Evolutionary conservation across 2,888 invertebrate species (phyloP), one percentile per base, ranked within the genome.

Genomic region (Ephialtes manifestator): DNA sequence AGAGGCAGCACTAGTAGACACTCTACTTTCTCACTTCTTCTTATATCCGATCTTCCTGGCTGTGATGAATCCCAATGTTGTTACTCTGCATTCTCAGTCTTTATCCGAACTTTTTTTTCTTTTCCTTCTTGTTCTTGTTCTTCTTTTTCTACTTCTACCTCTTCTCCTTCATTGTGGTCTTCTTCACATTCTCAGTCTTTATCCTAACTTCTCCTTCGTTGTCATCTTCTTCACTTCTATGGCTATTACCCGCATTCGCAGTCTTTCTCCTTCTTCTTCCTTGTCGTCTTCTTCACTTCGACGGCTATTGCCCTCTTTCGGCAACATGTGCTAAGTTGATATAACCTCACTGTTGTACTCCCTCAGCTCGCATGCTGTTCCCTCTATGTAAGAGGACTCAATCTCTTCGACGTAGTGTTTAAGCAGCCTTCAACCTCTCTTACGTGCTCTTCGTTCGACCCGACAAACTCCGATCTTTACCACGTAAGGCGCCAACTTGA

Each of bases 11-110:
- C 55, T 79, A 55, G 60, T 77, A 72, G 72, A 86, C 84, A 82
- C 83, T 84, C 80, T 51, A 78, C 83, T 78, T 81, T 70, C 60
- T 84, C 81, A 72, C 76, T 60, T 78, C 84, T 78, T 48, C 81
- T 75, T 76, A 39, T 31, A 31, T 81, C 67, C 60, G 71, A 72
- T 39, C 81, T 75, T 76, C 68, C 77, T 58, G 60, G 81, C 76
- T 84, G 55, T 55, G 81, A 51, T 58, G 39, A 35, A 18, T 72
- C 82, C 65, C 75, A 55, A 74, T 60, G 74, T 51, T 76, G 31
- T 80, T 75, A 79, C 77, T 68, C 53, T 48, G 74, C 48, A 71
- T 84, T 63, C 80, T 78, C 71, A 24, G 18, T 71, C 31, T 46
- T 70, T 39, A 39, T 39, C 10, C 10, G 0, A 39, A 39, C 39